Evolutionary conservation across 1,140 invertebrate species (phyloP).

Genomic region (Drosophila pectinifera): DNA sequence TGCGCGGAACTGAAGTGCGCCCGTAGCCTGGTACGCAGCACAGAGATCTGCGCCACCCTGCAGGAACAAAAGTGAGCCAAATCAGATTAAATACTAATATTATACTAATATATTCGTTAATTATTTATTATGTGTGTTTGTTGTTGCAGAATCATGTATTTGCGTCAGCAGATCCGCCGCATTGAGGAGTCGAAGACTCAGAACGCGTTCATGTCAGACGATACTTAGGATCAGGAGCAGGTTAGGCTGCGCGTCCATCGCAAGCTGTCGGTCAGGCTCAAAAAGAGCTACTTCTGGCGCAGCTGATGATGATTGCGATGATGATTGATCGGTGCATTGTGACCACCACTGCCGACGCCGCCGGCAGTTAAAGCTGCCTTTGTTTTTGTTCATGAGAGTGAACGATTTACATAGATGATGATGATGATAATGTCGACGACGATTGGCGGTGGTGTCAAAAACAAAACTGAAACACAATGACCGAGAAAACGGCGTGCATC

Average conservation of each 20-base stretch:
- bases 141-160: constrained; percentile 91
- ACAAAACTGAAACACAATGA: constrained; percentile 13
- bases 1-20: constrained; percentile 97
- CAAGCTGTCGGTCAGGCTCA: constrained; percentile 78
- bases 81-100: background rate
- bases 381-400: constrained; percentile 8
- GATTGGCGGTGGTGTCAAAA: constrained; percentile 26
- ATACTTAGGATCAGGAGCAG: constrained; percentile 85
- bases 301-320: constrained; percentile 76
- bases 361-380: constrained; percentile 27
- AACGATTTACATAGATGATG: constrained; percentile 1
- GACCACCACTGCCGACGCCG: constrained; percentile 1
- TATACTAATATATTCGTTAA: background rate
- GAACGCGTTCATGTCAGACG: constrained; percentile 90
- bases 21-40: constrained; percentile 95
- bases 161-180: constrained; percentile 94
- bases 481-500: constrained; percentile 35
- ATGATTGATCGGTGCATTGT: constrained; percentile 33
- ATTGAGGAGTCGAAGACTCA: constrained; percentile 96
- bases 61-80: constrained; percentile 95
- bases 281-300: constrained; percentile 77
- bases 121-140: background rate
- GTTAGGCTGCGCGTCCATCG: constrained; percentile 80
- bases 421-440: constrained; percentile 10
- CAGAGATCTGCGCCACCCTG: constrained; percentile 98